These are phyloP conservation scores for Pangasius macronema DNA, from an alignment of 2,797 vertebrate genomes.

Conservation along the genomic window DNA sequence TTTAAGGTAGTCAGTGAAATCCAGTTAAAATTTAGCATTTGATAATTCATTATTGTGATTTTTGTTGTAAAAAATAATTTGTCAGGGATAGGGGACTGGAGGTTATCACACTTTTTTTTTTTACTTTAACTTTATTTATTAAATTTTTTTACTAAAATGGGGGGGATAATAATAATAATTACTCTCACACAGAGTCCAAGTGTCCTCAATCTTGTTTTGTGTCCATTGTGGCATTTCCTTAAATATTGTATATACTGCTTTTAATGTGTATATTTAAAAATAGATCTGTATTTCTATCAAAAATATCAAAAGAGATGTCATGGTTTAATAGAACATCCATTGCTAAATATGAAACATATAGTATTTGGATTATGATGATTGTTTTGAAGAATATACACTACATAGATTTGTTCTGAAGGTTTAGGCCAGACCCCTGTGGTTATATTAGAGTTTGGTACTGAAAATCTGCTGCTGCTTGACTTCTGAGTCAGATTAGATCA, in stretches of 20 bases:
- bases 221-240: not conserved
- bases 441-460: not conserved
- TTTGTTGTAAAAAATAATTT: not conserved
- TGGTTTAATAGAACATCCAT: not conserved
- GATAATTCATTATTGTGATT: not conserved
- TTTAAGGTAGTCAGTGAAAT: not conserved
- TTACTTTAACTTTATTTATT: not conserved
- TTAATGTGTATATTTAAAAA: not conserved
- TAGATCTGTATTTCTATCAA: not conserved
- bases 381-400: not conserved
- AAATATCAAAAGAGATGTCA: not conserved
- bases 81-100: not conserved
- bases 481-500: constrained; percentile 15
- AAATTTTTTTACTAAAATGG: not conserved
- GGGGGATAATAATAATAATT: not conserved
- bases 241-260: not conserved
- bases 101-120: not conserved
- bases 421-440: not conserved
- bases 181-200: not conserved
- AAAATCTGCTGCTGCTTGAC: not conserved
- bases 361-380: not conserved
- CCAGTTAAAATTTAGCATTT: not conserved
- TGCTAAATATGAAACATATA: not conserved
- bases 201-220: not conserved
- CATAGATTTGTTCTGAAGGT: not conserved